phyloP scores from a whole-genome alignment of 2,797 vertebrate genomes.

The Hydrophis major region DNA sequence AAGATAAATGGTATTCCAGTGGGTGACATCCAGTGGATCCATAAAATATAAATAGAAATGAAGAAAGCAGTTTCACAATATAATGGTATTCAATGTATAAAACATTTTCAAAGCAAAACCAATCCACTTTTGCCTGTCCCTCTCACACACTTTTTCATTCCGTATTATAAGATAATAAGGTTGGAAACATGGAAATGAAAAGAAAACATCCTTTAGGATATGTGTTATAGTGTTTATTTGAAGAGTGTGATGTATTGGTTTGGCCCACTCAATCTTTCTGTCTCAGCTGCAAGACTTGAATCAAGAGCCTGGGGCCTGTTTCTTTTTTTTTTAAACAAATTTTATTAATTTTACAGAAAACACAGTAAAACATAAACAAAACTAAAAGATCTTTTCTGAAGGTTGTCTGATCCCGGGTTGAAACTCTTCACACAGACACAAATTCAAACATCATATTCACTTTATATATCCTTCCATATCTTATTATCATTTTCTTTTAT shows the following conservation, averaged over 20 bases:
- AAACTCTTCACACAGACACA: too few species aligned
- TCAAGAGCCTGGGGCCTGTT: background rate
- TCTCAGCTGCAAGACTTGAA: background rate
- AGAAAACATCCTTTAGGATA: background rate
- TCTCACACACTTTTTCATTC: background rate
- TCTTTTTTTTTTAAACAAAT: too few species aligned
- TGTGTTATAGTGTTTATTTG: background rate
- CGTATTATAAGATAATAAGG: background rate
- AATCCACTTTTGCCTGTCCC: constrained; percentile 2
- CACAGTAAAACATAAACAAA: too few species aligned
- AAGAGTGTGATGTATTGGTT: background rate
- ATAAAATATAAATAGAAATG: constrained; percentile 59
- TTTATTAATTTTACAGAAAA: too few species aligned
- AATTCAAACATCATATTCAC: too few species aligned
- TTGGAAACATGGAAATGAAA: background rate
- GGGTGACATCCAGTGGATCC: constrained; percentile 49
- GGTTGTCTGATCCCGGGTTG: too few species aligned
- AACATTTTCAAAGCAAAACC: constrained; percentile 52
- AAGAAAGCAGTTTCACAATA: constrained; percentile 47
- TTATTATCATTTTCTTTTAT: too few species aligned
- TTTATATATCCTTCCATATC: too few species aligned
- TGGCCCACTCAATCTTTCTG: background rate
- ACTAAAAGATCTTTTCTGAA: too few species aligned
- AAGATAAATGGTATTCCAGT: constrained; percentile 55
- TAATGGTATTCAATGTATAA: constrained; percentile 54